Conservation (phyloP, 2,113 vertebrate genomes). For the Calidris pygmaea region DNA sequence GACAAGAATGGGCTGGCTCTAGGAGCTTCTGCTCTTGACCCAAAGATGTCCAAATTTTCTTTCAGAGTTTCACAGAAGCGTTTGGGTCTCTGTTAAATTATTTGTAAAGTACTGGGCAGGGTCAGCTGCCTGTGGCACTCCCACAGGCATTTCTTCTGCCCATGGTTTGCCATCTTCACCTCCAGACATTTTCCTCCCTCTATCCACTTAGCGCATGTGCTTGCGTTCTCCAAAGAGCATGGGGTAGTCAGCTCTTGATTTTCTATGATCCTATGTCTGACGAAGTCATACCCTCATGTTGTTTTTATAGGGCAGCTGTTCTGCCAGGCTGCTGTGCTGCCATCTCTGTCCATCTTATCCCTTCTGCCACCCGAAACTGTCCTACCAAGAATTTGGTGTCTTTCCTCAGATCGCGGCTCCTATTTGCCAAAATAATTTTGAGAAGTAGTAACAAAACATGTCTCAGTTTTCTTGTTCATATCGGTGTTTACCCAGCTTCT, state of each 20-base stretch:
- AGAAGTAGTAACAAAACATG: neutral
- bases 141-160: neutral
- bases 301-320: neutral
- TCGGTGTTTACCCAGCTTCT: neutral
- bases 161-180: neutral
- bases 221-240: neutral
- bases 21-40: neutral
- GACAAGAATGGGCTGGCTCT: neutral
- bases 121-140: neutral
- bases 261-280: accelerated
- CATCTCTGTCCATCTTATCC: accelerated
- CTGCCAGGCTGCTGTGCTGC: neutral
- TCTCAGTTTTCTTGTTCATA: neutral
- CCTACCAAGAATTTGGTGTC: neutral
- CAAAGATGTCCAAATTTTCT: neutral
- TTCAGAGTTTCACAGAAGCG: neutral
- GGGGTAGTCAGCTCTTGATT: neutral
- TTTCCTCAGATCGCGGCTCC: neutral
- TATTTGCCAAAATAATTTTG: neutral
- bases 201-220: accelerated
- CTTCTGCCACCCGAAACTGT: neutral
- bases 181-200: neutral
- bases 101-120: neutral
- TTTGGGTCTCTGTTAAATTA: neutral
- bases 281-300: neutral